These are phyloP conservation scores for Elephantulus edwardii DNA, from an alignment of 2,113 vertebrate genomes.

Conservation along the genomic window DNA sequence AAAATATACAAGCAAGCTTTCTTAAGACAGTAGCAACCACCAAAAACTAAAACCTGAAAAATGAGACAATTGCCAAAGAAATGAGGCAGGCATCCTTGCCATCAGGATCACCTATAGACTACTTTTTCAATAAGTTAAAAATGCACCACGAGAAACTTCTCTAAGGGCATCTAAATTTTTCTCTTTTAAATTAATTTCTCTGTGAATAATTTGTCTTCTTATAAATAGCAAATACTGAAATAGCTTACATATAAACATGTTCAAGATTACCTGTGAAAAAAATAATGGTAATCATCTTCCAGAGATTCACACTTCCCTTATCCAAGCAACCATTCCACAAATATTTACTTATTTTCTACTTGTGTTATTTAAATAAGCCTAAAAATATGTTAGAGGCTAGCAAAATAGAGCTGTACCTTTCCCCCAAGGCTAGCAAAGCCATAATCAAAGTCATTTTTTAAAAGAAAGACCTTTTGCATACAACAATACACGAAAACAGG, in stretches of 20 bases:
- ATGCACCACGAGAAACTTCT: conserved; percentile 29
- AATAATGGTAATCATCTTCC: conserved; percentile 12
- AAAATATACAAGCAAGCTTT: not conserved
- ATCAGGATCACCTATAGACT: conserved; percentile 6
- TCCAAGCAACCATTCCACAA: conserved; percentile 18
- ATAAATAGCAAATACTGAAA: conserved; percentile 53
- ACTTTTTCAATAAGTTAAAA: conserved; percentile 49
- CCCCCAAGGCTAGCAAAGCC: not conserved
- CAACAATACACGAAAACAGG: not conserved
- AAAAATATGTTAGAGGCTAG: not conserved
- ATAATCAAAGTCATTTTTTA: conserved; percentile 46
- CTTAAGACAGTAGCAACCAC: not conserved
- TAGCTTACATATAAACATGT: conserved; percentile 15
- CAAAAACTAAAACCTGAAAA: not conserved
- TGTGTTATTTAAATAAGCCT: not conserved
- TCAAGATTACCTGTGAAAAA: conserved; percentile 43
- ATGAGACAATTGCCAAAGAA: not conserved
- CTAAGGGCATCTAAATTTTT: not conserved
- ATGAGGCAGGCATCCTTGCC: not conserved
- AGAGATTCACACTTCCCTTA: not conserved
- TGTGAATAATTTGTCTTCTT: conserved; percentile 28
- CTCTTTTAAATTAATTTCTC: conserved; percentile 33
- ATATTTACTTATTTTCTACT: not conserved
- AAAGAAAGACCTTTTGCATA: conserved; percentile 15
- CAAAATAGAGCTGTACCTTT: not conserved